phyloP scores from a whole-genome alignment of 2,113 vertebrate genomes.

The Sigmodon hispidus region DNA sequence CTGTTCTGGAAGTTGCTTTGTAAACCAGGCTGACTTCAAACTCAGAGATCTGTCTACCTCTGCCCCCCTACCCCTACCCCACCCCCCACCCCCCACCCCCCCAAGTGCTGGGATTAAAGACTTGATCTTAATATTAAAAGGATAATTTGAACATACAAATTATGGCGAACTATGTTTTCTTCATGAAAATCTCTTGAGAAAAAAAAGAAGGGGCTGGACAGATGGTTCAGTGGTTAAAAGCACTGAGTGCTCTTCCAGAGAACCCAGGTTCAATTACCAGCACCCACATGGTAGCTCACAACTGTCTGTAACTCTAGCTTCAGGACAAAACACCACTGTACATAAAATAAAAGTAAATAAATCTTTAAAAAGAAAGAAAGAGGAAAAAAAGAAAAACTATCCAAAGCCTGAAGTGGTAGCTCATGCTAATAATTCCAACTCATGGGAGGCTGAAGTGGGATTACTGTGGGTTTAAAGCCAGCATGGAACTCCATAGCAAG shows the following conservation, averaged over 20 bases:
- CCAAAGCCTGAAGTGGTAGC: neutral
- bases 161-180: neutral
- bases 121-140: neutral
- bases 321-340: too few relatives aligned
- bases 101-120: neutral
- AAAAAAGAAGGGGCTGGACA: too few relatives aligned
- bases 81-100: too few relatives aligned
- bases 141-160: neutral
- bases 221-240: too few relatives aligned
- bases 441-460: neutral
- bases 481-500: neutral
- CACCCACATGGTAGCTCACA: too few relatives aligned
- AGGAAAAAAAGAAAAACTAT: too few relatives aligned
- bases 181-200: conserved; percentile 13
- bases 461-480: neutral
- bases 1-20: neutral
- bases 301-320: too few relatives aligned
- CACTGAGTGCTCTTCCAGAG: too few relatives aligned
- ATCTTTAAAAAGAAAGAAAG: too few relatives aligned
- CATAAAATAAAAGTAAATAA: too few relatives aligned
- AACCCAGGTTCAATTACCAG: too few relatives aligned
- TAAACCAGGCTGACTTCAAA: neutral
- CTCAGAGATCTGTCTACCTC: neutral
- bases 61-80: too few relatives aligned
- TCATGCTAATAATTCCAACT: neutral